phyloP scores from a whole-genome alignment of 1,140 invertebrate genomes.

The Polypedilum vanderplanki region DNA sequence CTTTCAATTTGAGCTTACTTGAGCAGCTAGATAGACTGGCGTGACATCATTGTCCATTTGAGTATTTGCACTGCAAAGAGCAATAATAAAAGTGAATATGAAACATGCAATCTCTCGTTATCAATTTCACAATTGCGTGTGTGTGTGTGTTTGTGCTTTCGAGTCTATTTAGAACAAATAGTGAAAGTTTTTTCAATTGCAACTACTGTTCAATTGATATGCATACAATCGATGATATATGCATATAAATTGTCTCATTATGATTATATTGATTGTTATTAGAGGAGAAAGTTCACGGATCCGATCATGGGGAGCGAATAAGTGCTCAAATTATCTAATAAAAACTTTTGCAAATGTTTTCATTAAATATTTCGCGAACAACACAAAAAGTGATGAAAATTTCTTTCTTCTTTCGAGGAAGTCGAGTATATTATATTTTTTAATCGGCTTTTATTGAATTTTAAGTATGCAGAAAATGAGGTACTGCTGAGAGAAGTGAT shows the following conservation, averaged over 20 bases:
- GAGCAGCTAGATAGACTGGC: constrained; percentile 79
- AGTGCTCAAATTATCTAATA: too few species aligned
- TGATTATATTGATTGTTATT: neutral
- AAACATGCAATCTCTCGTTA: constrained; percentile 22
- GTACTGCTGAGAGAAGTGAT: too few species aligned
- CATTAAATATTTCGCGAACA: too few species aligned
- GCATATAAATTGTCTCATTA: constrained; percentile 8
- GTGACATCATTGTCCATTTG: constrained; percentile 87
- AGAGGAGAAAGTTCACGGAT: too few species aligned
- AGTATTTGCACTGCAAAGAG: constrained; percentile 64
- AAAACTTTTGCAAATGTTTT: too few species aligned
- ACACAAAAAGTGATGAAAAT: too few species aligned
- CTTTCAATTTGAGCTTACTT: constrained; percentile 41
- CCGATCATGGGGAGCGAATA: too few species aligned
- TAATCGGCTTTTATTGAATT: too few species aligned
- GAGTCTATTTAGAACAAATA: constrained; percentile 28
- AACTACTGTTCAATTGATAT: neutral
- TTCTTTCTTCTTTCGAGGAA: too few species aligned
- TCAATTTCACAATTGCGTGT: constrained; percentile 19
- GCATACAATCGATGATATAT: neutral
- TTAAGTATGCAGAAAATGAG: too few species aligned
- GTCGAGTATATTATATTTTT: too few species aligned
- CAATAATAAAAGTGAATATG: constrained; percentile 31
- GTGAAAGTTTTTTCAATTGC: neutral
- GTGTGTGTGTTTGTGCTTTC: constrained; percentile 26